Percentiles rank a stretch among this genome's conserved stretches.
phyloP scores from a whole-genome alignment of 2,797 vertebrate species.

The Harpagifer antarcticus region DNA sequence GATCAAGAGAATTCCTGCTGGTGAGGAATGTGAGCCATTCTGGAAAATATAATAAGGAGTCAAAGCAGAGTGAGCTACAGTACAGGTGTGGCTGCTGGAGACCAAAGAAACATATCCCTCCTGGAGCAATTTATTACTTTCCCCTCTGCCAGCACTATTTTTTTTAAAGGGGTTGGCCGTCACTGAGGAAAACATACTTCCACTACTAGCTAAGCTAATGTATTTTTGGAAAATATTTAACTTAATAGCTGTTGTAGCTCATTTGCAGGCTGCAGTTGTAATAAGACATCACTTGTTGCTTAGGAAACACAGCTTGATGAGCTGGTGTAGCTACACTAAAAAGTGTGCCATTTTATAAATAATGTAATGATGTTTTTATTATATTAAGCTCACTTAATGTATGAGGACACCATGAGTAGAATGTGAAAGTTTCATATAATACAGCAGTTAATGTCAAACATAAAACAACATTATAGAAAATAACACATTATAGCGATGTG shows the following conservation, averaged over 20 bases:
- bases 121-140: slow-evolving; percentile 45
- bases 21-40: slow-evolving; percentile 72
- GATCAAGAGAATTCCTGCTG: slow-evolving; percentile 74
- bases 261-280: not conserved
- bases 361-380: too few species aligned
- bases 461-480: too few species aligned
- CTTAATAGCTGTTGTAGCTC: not conserved
- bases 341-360: not conserved
- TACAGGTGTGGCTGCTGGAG: slow-evolving; percentile 66
- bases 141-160: slow-evolving; percentile 43
- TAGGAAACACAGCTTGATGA: not conserved
- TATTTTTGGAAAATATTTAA: not conserved
- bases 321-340: not conserved
- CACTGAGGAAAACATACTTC: not conserved
- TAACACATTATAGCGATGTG: not conserved
- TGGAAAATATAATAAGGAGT: slow-evolving; percentile 68
- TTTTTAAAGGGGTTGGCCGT: not conserved
- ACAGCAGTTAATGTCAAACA: too few species aligned
- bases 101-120: slow-evolving; percentile 36
- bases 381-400: not conserved
- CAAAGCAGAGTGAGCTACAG: slow-evolving; percentile 39
- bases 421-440: not conserved
- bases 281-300: slow-evolving; percentile 34
- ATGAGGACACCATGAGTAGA: not conserved
- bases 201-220: not conserved